phyloP scores from a whole-genome alignment of 1,140 invertebrate genomes.

The Microplitis demolitor region DNA sequence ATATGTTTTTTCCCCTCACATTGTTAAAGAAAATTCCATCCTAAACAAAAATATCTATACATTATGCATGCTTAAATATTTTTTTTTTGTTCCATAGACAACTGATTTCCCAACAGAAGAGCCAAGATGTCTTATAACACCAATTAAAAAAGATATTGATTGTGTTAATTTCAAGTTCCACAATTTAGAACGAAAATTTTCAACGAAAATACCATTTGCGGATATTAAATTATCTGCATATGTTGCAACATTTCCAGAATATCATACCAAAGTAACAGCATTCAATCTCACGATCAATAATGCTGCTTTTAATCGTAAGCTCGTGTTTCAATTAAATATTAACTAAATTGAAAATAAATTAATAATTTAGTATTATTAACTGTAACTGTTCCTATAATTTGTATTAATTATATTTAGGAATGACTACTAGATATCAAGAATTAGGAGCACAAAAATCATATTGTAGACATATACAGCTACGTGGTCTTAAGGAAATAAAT shows the following conservation, averaged over 20 bases:
- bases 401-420: slow-evolving; percentile 31
- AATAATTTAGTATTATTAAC: slow-evolving; percentile 11
- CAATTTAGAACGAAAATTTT: slow-evolving; percentile 31
- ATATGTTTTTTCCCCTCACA: too few species aligned
- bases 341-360: not conserved
- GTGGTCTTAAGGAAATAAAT: slow-evolving; percentile 27
- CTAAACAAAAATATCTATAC: too few species aligned
- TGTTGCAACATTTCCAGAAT: slow-evolving; percentile 30
- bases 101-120: slow-evolving; percentile 19
- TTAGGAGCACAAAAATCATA: slow-evolving; percentile 35
- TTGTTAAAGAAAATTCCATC: too few species aligned
- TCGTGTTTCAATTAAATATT: not conserved
- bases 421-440: slow-evolving; percentile 48
- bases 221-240: slow-evolving; percentile 46
- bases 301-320: slow-evolving; percentile 46
- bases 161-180: slow-evolving; percentile 46
- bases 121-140: slow-evolving; percentile 40
- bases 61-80: not conserved
- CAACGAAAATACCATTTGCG: slow-evolving; percentile 24
- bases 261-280: slow-evolving; percentile 38
- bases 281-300: slow-evolving; percentile 52
- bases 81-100: slow-evolving; percentile 35
- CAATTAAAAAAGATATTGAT: slow-evolving; percentile 41
- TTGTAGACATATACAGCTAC: slow-evolving; percentile 42
- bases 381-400: not conserved